Evolutionary conservation across 2,113 vertebrate species (phyloP).

Genomic region (Thymallus thymallus): DNA sequence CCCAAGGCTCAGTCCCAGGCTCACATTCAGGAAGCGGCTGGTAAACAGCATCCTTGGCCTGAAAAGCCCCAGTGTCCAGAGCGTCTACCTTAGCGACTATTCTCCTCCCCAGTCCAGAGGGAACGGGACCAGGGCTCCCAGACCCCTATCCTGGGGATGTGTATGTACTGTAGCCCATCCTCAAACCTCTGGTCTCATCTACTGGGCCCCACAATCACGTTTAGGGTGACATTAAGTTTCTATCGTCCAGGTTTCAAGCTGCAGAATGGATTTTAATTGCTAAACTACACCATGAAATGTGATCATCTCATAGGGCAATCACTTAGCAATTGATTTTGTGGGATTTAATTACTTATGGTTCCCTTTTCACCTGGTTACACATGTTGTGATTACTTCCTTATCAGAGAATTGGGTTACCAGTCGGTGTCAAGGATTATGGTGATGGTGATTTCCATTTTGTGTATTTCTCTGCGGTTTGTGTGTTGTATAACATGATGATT

Average conservation of each 20-base stretch:
- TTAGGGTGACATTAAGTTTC: conserved; percentile 14
- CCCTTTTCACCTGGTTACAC: background rate
- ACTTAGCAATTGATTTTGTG: background rate
- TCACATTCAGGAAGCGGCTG: conserved; percentile 91
- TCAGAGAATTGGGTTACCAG: background rate
- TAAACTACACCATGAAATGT: conserved; percentile 25
- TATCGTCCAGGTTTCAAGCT: conserved; percentile 14
- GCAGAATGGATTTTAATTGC: conserved; percentile 33
- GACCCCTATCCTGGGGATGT: conserved; percentile 93
- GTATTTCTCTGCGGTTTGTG: no score
- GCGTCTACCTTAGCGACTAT: conserved; percentile 81
- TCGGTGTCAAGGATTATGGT: background rate
- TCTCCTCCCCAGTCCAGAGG: conserved; percentile 61
- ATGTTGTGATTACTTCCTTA: background rate
- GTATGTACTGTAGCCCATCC: conserved; percentile 78
- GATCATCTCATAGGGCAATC: no score
- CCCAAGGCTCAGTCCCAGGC: conserved; percentile 66
- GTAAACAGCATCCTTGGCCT: conserved; percentile 95
- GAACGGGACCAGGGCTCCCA: conserved; percentile 80
- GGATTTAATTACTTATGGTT: background rate
- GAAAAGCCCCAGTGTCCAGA: conserved; percentile 80
- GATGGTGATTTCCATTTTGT: conserved; percentile 22
- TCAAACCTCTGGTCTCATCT: conserved; percentile 23
- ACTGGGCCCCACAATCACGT: conserved; percentile 42
- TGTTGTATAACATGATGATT: conserved; percentile 14